A percentile compares a stretch with the other conserved stretches of the same genome.
Evolutionary conservation across 2,888 invertebrate genomes (phyloP).

Genomic region (Bedellia somnulentella): DNA sequence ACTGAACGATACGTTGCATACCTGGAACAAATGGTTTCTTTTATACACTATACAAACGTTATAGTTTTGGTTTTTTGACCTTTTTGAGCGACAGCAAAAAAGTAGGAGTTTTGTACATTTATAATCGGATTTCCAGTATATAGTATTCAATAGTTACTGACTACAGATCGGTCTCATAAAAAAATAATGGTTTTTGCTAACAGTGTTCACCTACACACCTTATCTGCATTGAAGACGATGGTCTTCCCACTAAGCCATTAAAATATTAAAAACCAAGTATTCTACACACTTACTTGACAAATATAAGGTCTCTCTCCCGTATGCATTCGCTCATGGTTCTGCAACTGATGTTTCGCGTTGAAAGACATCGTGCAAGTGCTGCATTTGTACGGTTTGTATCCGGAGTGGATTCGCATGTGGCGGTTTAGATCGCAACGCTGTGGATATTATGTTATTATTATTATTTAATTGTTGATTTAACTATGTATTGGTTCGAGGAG

Average conservation of each 20-base stretch:
- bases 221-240: no score
- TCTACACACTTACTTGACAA: conserved; percentile 52
- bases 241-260: no score
- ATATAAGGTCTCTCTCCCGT: conserved; percentile 52
- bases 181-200: no score
- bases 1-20: conserved; percentile 52
- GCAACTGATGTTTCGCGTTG: conserved; percentile 56
- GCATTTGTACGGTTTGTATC: conserved; percentile 55
- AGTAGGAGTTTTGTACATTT: no score
- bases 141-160: no score
- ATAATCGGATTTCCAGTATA: no score
- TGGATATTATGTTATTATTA: background rate
- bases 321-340: conserved; percentile 56
- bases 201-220: no score
- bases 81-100: no score
- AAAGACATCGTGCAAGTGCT: conserved; percentile 51
- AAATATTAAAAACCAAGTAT: no score
- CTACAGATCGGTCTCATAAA: no score
- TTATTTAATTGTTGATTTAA: background rate
- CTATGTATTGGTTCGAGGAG: no score
- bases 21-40: conserved; percentile 26
- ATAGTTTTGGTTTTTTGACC: no score
- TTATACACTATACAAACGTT: conserved; percentile 8
- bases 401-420: conserved; percentile 53
- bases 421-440: conserved; percentile 56